A percentile compares a stretch with the other conserved stretches of the same genome.
These are phyloP conservation scores for Macrotus californicus DNA, from an alignment of 2,113 vertebrate genomes.

Conservation along the genomic window DNA sequence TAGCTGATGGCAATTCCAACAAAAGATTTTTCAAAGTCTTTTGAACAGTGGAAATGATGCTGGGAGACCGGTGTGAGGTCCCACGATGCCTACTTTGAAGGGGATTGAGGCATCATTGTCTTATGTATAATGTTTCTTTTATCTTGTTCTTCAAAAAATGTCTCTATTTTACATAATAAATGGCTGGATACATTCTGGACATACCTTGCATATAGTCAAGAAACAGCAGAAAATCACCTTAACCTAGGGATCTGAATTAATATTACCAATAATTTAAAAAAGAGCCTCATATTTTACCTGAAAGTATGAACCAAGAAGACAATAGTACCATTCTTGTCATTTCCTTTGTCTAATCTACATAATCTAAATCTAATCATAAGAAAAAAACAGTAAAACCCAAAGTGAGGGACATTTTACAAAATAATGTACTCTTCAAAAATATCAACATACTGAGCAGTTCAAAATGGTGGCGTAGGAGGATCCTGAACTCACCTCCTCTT, in stretches of 20 bases:
- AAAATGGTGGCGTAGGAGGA: background rate
- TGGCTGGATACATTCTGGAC: too few species aligned
- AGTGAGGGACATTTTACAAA: background rate
- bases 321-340: background rate
- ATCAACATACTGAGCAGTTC: background rate
- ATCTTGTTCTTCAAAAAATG: too few species aligned
- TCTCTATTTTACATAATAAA: too few species aligned
- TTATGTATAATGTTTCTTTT: too few species aligned
- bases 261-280: background rate
- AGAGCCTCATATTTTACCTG: background rate
- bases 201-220: too few species aligned
- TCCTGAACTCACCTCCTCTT: background rate
- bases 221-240: background rate
- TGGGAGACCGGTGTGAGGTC: too few species aligned
- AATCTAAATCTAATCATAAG: background rate
- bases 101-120: too few species aligned
- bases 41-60: too few species aligned
- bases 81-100: too few species aligned
- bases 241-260: background rate
- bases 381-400: background rate
- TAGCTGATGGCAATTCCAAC: too few species aligned
- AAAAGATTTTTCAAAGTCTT: too few species aligned
- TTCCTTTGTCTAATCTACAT: background rate
- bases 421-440: background rate
- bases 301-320: background rate